Base-by-base conservation (phyloP, 2,113 vertebrate species). In the Brachionichthys hirsutus region DNA sequence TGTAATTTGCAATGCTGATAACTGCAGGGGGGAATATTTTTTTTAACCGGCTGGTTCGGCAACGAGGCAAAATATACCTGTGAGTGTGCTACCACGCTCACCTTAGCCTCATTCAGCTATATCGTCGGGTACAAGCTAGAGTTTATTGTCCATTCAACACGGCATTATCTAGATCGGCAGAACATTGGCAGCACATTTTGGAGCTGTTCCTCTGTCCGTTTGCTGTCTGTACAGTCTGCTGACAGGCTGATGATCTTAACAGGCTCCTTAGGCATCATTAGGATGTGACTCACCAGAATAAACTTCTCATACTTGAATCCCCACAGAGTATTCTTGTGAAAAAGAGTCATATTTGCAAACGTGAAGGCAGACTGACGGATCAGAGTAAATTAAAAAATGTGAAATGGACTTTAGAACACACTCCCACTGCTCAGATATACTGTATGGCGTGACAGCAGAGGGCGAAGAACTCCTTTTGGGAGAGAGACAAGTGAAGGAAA, bases 261-360 rank as follows among this genome's bases (percentile, higher is more conserved):
- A 64, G 55, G 75, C 72, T 80, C 66, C 73, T n/a, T 72, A 78
- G 59, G 43, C 69, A 61, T 73, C 78, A 85, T 80, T 77, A 75
- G 51, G 70, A 75, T 30, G 57, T 79, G 81, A 85, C 58, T 87
- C 81, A 84, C 56, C 54, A 62, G 38, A 61, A 57, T 43, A 40
- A 73, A 63, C 12, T 1, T 60, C 59, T 80, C 42, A 24, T 52
- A 60, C 36, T 20, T 51, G 36, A 70, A 62, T 58, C 54, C 59
- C 46, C 38, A 44, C 62, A 42, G 65, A 48, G 61, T 17, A 55
- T 67, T 30, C 59, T n/a, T 40, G 50, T 50, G 65, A 70, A 77
- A 45, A 60, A 62, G 48, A 64, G 61, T 67, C 8, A 30, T 73
- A 65, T 60, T 85, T 78, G 49, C 51, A 64, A 67, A 70, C 75